Evolutionary conservation across 2,888 invertebrate species (phyloP).

Genomic region (Oligia latruncula): DNA sequence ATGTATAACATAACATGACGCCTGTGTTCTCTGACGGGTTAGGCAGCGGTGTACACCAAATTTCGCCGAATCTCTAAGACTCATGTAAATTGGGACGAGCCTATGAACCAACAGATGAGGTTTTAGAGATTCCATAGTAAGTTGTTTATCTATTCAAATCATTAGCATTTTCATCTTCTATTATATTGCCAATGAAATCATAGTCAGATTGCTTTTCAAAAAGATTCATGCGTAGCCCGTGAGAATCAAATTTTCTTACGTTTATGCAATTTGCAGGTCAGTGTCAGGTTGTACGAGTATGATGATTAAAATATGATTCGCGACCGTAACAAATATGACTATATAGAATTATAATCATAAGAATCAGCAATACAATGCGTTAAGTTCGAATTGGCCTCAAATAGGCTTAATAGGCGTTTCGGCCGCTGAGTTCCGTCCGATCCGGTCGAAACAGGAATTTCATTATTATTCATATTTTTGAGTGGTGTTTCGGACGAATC

Average conservation of each 20-base stretch:
- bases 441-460: too few relatives aligned
- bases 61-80: too few relatives aligned
- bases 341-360: not conserved
- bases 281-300: not conserved
- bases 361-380: not conserved
- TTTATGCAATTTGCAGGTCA: not conserved
- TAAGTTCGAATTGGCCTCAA: not conserved
- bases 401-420: too few relatives aligned
- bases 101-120: not conserved
- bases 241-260: too few relatives aligned
- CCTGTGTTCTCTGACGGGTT: not conserved
- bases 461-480: too few relatives aligned
- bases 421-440: too few relatives aligned
- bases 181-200: not conserved
- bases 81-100: not conserved
- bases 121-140: not conserved
- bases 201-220: not conserved
- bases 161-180: not conserved
- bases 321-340: not conserved
- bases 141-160: not conserved
- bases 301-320: not conserved
- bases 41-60: not conserved
- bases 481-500: too few relatives aligned
- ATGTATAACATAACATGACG: not conserved
- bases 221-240: not conserved